Evolutionary conservation across 2,113 vertebrate genomes (phyloP).

Genomic region (Eulemur macaco): DNA sequence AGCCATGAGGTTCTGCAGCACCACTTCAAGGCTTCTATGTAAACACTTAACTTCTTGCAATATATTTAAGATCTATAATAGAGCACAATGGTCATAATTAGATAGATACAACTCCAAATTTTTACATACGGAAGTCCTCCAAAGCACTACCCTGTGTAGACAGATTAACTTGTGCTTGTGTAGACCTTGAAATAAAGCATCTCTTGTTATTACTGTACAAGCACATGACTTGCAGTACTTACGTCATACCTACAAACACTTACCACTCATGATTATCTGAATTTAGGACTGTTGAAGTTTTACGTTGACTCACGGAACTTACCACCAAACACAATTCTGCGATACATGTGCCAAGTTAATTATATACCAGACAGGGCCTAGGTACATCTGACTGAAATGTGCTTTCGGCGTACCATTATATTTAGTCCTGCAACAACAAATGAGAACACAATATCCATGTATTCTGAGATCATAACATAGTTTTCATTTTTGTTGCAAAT

Average conservation of each 20-base stretch:
- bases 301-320: not conserved
- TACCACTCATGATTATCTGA: not conserved
- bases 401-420: not conserved
- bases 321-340: not conserved
- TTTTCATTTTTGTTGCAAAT: constrained; percentile 13
- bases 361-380: not conserved
- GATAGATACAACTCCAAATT: not conserved
- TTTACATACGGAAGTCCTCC: not conserved
- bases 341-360: not conserved
- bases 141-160: not conserved
- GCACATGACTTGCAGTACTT: not conserved
- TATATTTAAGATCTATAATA: not conserved
- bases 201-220: not conserved
- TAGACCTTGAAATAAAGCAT: not conserved
- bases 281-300: not conserved
- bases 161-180: not conserved
- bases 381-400: not conserved
- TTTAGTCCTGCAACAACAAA: not conserved
- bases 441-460: not conserved
- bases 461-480: not conserved
- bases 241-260: not conserved
- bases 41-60: not conserved
- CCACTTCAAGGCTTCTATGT: not conserved
- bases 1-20: not conserved
- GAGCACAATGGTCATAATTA: not conserved